Conservation (phyloP, 2,888 invertebrate genomes). For the Apamea monoglypha region DNA sequence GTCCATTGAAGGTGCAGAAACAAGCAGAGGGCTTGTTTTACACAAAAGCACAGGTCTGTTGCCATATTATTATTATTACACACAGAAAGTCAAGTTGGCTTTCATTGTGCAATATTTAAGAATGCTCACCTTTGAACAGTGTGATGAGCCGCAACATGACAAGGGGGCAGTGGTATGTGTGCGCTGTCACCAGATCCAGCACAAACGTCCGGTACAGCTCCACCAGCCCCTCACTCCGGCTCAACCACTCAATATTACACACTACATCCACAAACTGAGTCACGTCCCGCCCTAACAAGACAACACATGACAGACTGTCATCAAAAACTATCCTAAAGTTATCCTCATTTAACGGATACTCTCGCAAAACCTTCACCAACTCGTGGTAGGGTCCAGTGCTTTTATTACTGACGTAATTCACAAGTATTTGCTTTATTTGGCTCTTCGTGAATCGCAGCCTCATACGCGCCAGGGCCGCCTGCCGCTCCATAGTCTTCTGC, state of each 20-base stretch:
- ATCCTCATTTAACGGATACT: slow-evolving; percentile 83
- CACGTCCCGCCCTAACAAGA: slow-evolving; percentile 81
- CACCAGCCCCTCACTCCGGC: slow-evolving; percentile 77
- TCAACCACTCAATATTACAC: slow-evolving; percentile 83
- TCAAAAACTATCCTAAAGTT: slow-evolving; percentile 84
- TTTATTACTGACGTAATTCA: slow-evolving; percentile 80
- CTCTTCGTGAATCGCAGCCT: slow-evolving; percentile 84
- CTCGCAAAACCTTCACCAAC: slow-evolving; percentile 85
- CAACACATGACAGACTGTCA: slow-evolving; percentile 84
- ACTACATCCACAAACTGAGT: slow-evolving; percentile 83
- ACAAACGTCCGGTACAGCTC: slow-evolving; percentile 81
- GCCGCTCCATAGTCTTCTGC: slow-evolving; percentile 84
- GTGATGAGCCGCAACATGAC: slow-evolving; percentile 82
- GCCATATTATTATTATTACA: background rate
- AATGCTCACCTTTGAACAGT: slow-evolving; percentile 83
- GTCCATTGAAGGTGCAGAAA: too few relatives aligned
- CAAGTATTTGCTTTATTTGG: slow-evolving; percentile 86
- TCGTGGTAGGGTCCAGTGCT: slow-evolving; percentile 85
- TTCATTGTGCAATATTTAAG: slow-evolving; percentile 31
- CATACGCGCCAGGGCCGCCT: slow-evolving; percentile 81
- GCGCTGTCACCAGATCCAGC: slow-evolving; percentile 84
- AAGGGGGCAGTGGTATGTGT: slow-evolving; percentile 84
- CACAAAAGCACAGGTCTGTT: background rate
- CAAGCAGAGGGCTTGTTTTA: too few relatives aligned
- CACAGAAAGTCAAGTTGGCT: background rate